Percentiles rank a stretch among this genome's conserved stretches.
phyloP scores from a whole-genome alignment of 2,113 vertebrate species.

The human (Homo sapiens) region DNA sequence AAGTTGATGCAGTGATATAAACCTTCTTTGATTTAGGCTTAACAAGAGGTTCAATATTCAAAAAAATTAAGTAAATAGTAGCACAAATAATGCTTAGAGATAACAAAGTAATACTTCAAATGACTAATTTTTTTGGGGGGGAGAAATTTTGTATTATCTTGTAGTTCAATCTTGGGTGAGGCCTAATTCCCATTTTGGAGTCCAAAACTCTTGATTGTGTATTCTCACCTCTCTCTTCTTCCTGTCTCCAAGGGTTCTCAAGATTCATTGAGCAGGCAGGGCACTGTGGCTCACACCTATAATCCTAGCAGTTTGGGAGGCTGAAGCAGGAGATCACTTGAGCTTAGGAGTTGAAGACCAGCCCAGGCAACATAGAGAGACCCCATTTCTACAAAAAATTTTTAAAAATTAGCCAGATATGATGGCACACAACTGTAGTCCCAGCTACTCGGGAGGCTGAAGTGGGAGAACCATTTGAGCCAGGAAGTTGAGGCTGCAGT shows the following conservation, averaged over 20 bases:
- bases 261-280: not conserved
- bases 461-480: too few species aligned
- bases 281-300: too few species aligned
- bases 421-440: too few species aligned
- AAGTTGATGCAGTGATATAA: not conserved
- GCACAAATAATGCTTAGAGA: not conserved
- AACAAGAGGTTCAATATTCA: not conserved
- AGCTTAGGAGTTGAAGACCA: too few species aligned
- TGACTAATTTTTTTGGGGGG: not conserved
- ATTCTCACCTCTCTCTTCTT: not conserved
- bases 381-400: too few species aligned
- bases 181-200: not conserved
- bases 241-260: not conserved
- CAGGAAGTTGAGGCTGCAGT: too few species aligned
- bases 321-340: too few species aligned
- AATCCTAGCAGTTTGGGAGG: too few species aligned
- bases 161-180: not conserved
- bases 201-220: not conserved
- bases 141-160: not conserved
- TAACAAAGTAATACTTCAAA: conserved; percentile 19
- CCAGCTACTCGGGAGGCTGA: too few species aligned
- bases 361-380: too few species aligned
- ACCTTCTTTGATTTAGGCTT: not conserved
- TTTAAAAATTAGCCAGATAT: not conserved
- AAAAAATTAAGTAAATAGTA: conserved; percentile 1